These are phyloP conservation scores for Himalopsyche japonica DNA, from an alignment of 2,888 invertebrate species.

Conservation along the genomic window DNA sequence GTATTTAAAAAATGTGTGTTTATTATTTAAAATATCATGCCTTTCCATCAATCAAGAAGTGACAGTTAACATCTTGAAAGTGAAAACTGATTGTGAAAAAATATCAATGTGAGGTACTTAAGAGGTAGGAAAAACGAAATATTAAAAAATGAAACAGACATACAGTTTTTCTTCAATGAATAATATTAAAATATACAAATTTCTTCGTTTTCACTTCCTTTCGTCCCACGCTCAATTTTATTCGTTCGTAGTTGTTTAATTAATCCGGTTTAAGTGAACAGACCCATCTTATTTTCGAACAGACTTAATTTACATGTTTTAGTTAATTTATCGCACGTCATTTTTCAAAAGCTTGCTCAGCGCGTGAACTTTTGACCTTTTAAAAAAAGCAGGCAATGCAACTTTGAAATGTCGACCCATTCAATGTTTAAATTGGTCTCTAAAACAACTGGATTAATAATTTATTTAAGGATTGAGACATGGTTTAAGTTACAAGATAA, in stretches of 20 bases:
- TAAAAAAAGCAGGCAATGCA: not conserved
- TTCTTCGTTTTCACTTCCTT: not conserved
- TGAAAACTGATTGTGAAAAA: too few relatives aligned
- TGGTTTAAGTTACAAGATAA: not conserved
- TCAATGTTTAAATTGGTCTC: too few relatives aligned
- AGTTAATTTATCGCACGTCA: conserved; percentile 24
- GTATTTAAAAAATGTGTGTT: too few relatives aligned
- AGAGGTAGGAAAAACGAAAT: not conserved
- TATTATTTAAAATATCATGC: too few relatives aligned
- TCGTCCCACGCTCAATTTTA: not conserved
- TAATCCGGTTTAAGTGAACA: conserved; percentile 2
- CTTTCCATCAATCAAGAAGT: too few relatives aligned
- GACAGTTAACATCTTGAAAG: too few relatives aligned
- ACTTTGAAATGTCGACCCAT: not conserved
- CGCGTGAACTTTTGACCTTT: conserved; percentile 15
- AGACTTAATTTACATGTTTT: conserved; percentile 30
- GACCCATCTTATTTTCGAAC: conserved; percentile 8
- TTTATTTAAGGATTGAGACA: too few relatives aligned
- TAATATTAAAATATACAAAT: not conserved
- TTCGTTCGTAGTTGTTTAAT: conserved; percentile 1
- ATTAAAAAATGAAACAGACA: not conserved
- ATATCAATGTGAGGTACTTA: too few relatives aligned
- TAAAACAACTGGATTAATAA: too few relatives aligned
- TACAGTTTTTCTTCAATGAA: not conserved
- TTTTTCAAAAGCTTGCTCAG: conserved; percentile 20